Base-by-base conservation (phyloP, 2,113 vertebrate species). In the Pseudorectes ferrugineus region DNA sequence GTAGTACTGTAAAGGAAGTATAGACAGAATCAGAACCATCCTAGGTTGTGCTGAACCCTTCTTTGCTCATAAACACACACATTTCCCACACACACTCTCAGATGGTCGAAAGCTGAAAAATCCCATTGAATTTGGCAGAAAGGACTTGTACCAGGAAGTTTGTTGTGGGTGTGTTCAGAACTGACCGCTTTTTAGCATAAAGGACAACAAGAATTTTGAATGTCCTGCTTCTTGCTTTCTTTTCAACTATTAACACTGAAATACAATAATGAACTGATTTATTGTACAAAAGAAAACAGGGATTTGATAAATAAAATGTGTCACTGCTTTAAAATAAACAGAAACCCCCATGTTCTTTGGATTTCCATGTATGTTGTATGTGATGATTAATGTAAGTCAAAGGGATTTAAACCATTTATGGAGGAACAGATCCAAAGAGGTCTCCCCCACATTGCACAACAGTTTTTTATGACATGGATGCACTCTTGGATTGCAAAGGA, bases 131-230 rank as follows among this genome's bases (percentile, higher is more conserved):
- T 33, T 75, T 10, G 3, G 26, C 29, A 85, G 51, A 93, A 95
- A 89, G 88, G 31, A 86, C 55, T 68, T 68, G 68, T 71, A 29
- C 52, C 45, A 36, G 38, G 42, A 58, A 72, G 58, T 70, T 79
- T 88, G 36, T 62, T 40, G 59, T 43, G 81, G 57, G 31, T 23
- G 36, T 68, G 48, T 55, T 78, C 63, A 91, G 43, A 81, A 74
- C 78, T 88, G 89, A 92, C 67, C 82, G 81, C 67, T 91, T 95
- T 66, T 87, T 72, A 92, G 49, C 35, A 42, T 42, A 89, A 90
- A 67, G 36, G 38, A 86, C 88, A 89, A 75, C 29, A 58, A 24
- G 62, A 92, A 83, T 93, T 94, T 89, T 24, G 29, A 61, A 49
- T 65, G 22, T 9, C 52, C 68, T 63, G 68, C 59, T 87, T 46